Evolutionary conservation across 2,888 invertebrate species (phyloP), one percentile per base, ranked within the genome.

Genomic region (Pyralis farinalis): DNA sequence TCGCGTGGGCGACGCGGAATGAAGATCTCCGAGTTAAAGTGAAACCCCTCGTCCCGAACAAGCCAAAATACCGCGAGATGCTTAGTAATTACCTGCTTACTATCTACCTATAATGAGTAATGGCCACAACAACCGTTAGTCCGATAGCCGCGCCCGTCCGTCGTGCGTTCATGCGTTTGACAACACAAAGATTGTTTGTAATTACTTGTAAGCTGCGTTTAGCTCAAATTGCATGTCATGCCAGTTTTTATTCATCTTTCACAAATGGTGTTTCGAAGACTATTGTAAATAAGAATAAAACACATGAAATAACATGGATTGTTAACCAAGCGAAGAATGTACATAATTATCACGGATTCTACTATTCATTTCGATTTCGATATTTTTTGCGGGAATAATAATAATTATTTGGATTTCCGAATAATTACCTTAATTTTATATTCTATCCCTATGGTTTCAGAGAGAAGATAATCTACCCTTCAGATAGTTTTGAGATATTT

Each of bases 1-100:
- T 52, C 40, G 63, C 58, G 71, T 72, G 69, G 71, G 71, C 65
- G 67, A 62, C 61, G 59, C 55, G 51, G 54, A 63, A 69, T 68
- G 60, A 64, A 59, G 59, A 67, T 70, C 51, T 53, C 53, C 42
- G 55, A 64, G 63, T 62, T 74, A 59, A 63, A 58, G 57, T 57
- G 47, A 53, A 51, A 52, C 54, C 46, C 42, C 47, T 42, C 28
- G 35, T 43, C 39, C 39, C 44, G 51, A 58, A 48, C 41, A 42
- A 42, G 44, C 42, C 42, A 47, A 53, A 47, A 49, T 47, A 45
- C 49, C 42, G 38, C 41, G 44, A 38, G 45, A 40, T 40, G 36
- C 40, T 40, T 47, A 40, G 30, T 41, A 40, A 34, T 44, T 47
- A 47, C 42, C 43, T 46, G 27, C 33, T 39, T 39, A 33, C 27